Base-by-base conservation (phyloP, 2,797 vertebrate genomes). In the Lacerta agilis region DNA sequence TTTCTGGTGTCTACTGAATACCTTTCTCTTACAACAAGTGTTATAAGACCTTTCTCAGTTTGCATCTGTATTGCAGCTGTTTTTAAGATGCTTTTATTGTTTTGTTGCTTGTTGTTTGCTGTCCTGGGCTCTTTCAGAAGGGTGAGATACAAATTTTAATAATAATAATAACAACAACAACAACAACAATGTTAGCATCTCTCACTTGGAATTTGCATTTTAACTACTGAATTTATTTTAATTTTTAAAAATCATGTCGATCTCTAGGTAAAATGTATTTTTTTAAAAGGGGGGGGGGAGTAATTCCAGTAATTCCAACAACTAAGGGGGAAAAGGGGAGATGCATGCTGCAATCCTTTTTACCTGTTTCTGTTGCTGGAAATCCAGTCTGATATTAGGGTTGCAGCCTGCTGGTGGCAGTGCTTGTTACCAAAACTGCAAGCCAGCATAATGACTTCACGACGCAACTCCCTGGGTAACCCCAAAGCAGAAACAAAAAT, bases 341-440 rank as follows among this genome's bases (percentile, higher is more conserved):
- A 83, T 2, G 13, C 0, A 45, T 4, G 4, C 55, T 79, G 71
- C 23, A 29, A 69, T 85, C 91, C 58, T 67, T 66, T 79, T 92
- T 95, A 99, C 99, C 98, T 97, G 97, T 99, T 99, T 93, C 98
- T 98, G 92, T 99, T 99, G 97, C 98, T 99, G 90, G 98, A 99
- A 96, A 99, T 99, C 99, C 99, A 99, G 78, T 99, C 98, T 0
- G 99, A 99, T 96, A 99, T 99, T 88, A 99, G 97, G 0, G 98
- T 97, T 5, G 98, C 97, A 3, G 99, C 99, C 95, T 99, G 98
- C 3, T 98, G 98, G 93, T 99, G 99, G 94, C 99, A 99, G 92
- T 99, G 98, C 41, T 99, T 99, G 96, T 98, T 98, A 81, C 99
- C 98, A 1, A 99, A 99, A 94, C 98, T 99, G 87, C 99, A 99